These are phyloP conservation scores for Meloidogyne floridensis DNA, from an alignment of 1,140 invertebrate genomes.

Conservation along the genomic window DNA sequence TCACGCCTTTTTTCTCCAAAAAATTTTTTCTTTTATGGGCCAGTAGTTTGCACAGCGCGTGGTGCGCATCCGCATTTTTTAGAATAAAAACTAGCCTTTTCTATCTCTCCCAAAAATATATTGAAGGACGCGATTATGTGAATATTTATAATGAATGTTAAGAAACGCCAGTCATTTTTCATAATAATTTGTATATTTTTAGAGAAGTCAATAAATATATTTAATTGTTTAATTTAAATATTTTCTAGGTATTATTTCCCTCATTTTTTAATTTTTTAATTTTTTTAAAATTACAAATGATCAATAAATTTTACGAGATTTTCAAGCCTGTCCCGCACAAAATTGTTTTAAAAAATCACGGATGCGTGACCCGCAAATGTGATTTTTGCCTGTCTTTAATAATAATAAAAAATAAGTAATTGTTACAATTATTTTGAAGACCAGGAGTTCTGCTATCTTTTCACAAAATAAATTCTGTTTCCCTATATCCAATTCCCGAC, in stretches of 20 bases:
- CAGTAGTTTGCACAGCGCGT: conserved; percentile 2
- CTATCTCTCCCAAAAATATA: not conserved
- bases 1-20: conserved; percentile 6
- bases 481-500: no score
- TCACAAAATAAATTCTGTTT: no score
- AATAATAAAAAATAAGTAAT: no score
- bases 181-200: conserved; percentile 26
- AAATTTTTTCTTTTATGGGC: conserved; percentile 9
- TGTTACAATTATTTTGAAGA: no score
- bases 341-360: no score
- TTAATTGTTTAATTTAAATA: not conserved
- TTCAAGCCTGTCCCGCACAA: no score
- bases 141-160: not conserved
- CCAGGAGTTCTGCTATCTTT: no score
- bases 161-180: conserved; percentile 9
- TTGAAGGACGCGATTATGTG: not conserved
- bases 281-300: not conserved
- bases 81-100: not conserved
- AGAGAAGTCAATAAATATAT: not conserved
- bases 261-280: not conserved
- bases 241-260: not conserved
- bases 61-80: not conserved
- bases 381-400: no score
- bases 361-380: no score
- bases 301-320: no score